Evolutionary conservation across 2,888 invertebrate genomes (phyloP), one percentile per base, ranked within the genome.

Genomic region (Melanchra persicariae): DNA sequence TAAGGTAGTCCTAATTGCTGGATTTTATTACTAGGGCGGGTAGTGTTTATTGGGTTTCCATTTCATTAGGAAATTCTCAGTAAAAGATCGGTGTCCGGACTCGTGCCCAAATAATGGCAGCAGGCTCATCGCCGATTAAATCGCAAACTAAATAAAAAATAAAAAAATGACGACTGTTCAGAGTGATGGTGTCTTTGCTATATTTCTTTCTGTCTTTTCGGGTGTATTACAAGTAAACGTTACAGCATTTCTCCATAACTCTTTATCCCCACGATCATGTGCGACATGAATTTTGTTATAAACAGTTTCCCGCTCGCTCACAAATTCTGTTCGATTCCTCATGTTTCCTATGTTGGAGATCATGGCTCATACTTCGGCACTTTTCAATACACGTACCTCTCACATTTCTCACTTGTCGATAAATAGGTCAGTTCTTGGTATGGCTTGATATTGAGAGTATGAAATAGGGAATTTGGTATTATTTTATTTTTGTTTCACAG

Each of bases 381-480:
- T 65, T 57, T 49, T 24, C 22, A n/a, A 52, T 75, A 75, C 83
- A 85, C 67, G 67, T 68, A 57, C 55, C 52, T 67, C 58, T 43
- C 45, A 37, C 62, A 85, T 82, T 75, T 82, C 68, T 82, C 70
- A 71, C 70, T 62, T 59, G 60, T 59, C 69, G 57, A 57, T 65
- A 83, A 79, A 68, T 76, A 72, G 79, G 79, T 85, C 85, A 74
- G 67, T 58, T 67, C 22, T 61, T 34, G 57, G 30, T 58, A 40
- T 54, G 24, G 26, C 30, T 71, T 34, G 17, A 47, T 70, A 26
- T 84, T 47, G 40, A 26, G 10, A 49, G 66, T 66, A 43, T 57
- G 26, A 24, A 70, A 12, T 49, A 6, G 26, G 40, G 19, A 58
- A n/a, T 24, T 45, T 24, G 43, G 34, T 57, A 19, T 49, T n/a